Evolutionary conservation across 2,888 invertebrate genomes (phyloP).

Genomic region (Pocota personata): DNA sequence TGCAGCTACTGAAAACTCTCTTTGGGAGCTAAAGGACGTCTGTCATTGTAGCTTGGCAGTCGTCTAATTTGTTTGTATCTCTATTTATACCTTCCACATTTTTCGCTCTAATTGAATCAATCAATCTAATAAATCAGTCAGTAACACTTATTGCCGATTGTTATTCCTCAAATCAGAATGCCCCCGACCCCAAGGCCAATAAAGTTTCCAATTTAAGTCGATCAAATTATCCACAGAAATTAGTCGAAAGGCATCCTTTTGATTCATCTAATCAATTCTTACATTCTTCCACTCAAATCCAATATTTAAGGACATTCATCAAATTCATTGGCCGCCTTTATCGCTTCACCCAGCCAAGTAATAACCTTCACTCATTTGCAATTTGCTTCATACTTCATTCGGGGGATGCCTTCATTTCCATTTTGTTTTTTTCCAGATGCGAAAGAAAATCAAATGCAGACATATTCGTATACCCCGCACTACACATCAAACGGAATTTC

Average conservation of each 20-base stretch:
- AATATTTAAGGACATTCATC: conserved; percentile 49
- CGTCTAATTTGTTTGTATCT: too few relatives aligned
- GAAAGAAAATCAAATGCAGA: conserved; percentile 18
- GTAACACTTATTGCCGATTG: not conserved
- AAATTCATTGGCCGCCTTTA: conserved; percentile 30
- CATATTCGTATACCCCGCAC: not conserved
- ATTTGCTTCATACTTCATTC: conserved; percentile 18
- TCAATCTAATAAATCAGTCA: not conserved
- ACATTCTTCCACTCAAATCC: conserved; percentile 4
- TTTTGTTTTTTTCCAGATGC: not conserved
- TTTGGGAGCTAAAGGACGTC: too few relatives aligned
- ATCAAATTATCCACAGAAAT: conserved; percentile 8
- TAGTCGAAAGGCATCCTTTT: not conserved
- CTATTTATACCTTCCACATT: not conserved
- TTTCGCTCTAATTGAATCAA: not conserved
- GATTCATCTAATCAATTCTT: not conserved
- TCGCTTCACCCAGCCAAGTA: conserved; percentile 14
- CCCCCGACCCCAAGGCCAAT: not conserved
- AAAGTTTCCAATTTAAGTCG: not conserved
- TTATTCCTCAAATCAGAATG: not conserved
- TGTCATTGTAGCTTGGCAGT: too few relatives aligned
- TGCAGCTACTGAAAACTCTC: too few relatives aligned
- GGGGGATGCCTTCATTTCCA: not conserved
- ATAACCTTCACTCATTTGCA: conserved; percentile 7
- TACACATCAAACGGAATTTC: not conserved